Percentiles rank a stretch among this genome's conserved stretches.
phyloP scores from a whole-genome alignment of 2,113 vertebrate genomes.

The Anthoscopus minutus region DNA sequence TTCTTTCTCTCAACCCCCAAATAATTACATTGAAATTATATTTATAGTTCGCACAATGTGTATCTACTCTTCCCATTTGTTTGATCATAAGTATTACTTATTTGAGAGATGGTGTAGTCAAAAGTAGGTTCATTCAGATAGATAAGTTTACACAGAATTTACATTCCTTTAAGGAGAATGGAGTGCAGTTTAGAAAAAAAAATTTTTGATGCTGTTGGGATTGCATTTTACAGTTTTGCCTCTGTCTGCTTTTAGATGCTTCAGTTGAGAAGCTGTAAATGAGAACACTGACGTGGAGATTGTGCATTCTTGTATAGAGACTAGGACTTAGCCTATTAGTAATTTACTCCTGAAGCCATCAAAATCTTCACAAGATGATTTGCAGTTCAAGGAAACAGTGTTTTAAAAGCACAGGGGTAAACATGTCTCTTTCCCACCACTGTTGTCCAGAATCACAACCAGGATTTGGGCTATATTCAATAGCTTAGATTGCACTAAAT shows the following conservation, averaged over 20 bases:
- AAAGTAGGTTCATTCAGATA: neutral
- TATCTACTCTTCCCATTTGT: neutral
- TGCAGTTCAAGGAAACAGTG: neutral
- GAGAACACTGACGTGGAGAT: neutral
- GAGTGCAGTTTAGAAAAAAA: neutral
- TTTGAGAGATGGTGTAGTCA: conserved; percentile 9
- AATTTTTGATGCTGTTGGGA: neutral
- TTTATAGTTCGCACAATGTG: conserved; percentile 12
- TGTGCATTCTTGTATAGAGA: neutral
- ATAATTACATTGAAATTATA: conserved; percentile 37
- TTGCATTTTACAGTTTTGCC: neutral
- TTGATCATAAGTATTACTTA: conserved; percentile 25
- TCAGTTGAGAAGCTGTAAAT: neutral
- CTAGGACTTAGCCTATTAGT: neutral
- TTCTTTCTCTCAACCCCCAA: neutral
- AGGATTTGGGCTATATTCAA: neutral
- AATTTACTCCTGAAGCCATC: neutral
- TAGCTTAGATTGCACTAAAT: neutral
- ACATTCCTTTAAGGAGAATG: neutral
- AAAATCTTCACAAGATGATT: neutral
- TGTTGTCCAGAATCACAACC: neutral
- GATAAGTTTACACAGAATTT: conserved; percentile 12
- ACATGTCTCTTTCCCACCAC: neutral
- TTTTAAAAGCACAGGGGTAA: neutral
- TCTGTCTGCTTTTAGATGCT: neutral